Evolutionary conservation across 2,113 vertebrate genomes (phyloP).

Genomic region (Leptodactylus fuscus): DNA sequence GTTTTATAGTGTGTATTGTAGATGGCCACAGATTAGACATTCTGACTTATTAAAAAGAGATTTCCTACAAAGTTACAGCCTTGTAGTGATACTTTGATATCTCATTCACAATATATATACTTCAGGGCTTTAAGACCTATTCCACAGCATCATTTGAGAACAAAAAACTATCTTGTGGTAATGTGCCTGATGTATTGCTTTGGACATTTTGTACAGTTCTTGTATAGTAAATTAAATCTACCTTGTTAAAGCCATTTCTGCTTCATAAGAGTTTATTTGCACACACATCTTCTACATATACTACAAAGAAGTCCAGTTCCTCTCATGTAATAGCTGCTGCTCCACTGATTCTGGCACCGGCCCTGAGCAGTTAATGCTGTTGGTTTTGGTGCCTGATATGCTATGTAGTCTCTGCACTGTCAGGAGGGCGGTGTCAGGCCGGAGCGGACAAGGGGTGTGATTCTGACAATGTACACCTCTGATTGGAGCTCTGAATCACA

Average conservation of each 20-base stretch:
- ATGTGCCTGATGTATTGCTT: slow-evolving; percentile 30
- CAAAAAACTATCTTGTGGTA: not conserved
- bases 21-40: too few species aligned
- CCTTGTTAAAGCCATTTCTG: not conserved
- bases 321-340: too few species aligned
- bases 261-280: not conserved
- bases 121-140: not conserved
- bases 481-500: too few species aligned
- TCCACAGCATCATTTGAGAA: slow-evolving; percentile 26
- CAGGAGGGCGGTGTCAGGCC: too few species aligned
- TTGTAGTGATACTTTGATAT: not conserved
- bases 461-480: too few species aligned
- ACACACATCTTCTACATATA: not conserved
- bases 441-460: too few species aligned
- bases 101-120: not conserved
- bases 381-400: too few species aligned
- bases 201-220: slow-evolving; percentile 49
- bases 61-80: not conserved
- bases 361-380: too few species aligned
- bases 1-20: not conserved
- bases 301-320: too few species aligned
- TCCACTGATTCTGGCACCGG: too few species aligned
- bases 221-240: slow-evolving; percentile 59
- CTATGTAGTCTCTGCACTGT: too few species aligned
- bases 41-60: too few species aligned